Evolutionary conservation across 2,888 invertebrate genomes (phyloP).

Genomic region (Branchipolynoe longqiensis): DNA sequence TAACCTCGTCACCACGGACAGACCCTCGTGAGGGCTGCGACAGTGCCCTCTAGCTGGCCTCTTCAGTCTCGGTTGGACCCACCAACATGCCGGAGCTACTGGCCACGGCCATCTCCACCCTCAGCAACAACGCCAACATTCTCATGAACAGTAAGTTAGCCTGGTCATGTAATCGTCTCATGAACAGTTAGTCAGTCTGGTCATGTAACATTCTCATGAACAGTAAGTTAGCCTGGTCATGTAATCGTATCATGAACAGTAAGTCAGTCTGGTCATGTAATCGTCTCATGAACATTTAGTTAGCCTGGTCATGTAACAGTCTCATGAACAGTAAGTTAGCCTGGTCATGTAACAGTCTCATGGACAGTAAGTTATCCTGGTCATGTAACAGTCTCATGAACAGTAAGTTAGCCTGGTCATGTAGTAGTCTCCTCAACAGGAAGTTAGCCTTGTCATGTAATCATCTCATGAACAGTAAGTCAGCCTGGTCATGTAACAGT

Average conservation of each 20-base stretch:
- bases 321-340: neutral
- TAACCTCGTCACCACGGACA: neutral
- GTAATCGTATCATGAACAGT: neutral
- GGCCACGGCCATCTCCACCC: neutral
- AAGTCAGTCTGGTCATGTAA: neutral
- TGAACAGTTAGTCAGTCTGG: neutral
- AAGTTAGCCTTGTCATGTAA: too few species aligned
- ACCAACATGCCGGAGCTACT: conserved; percentile 8
- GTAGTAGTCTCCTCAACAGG: neutral
- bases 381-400: neutral
- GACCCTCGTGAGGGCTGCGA: neutral
- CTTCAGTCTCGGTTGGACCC: neutral
- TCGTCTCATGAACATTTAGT: neutral
- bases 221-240: neutral
- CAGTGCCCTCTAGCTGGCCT: neutral
- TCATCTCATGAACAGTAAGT: too few species aligned
- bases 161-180: neutral
- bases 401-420: neutral
- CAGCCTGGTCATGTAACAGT: too few species aligned
- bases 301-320: neutral
- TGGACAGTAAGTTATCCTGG: conserved; percentile 1
- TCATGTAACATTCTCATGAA: neutral
- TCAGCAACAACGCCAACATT: neutral
- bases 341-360: neutral
- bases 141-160: conserved; percentile 34